Evolutionary conservation across 1,140 invertebrate genomes (phyloP).

Genomic region (Geopemphigus sp.): DNA sequence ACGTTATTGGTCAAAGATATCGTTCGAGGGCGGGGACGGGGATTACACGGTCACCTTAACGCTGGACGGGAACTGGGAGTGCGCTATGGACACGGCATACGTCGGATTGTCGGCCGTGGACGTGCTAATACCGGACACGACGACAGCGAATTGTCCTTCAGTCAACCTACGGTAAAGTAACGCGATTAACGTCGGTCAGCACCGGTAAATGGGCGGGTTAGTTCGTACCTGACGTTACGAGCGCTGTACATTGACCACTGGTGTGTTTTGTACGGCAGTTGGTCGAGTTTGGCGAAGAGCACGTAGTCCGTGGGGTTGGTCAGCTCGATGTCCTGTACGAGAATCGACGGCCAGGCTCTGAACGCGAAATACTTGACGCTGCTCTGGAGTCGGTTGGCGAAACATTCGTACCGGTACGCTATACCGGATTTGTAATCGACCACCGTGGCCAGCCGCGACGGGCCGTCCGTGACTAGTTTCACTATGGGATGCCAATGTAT

Average conservation of each 20-base stretch:
- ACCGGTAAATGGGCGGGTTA: too few species aligned
- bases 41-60: slow-evolving; percentile 24
- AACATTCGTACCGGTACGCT: slow-evolving; percentile 68
- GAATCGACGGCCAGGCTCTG: slow-evolving; percentile 69
- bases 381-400: slow-evolving; percentile 64
- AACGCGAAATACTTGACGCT: slow-evolving; percentile 76
- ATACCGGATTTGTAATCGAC: slow-evolving; percentile 69
- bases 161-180: too few species aligned
- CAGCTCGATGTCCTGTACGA: slow-evolving; percentile 77
- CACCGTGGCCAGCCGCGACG: slow-evolving; percentile 62
- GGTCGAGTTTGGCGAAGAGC: slow-evolving; percentile 25
- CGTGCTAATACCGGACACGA: slow-evolving; percentile 28
- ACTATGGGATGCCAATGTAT: slow-evolving; percentile 74
- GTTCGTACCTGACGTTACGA: slow-evolving; percentile 29
- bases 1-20: too few species aligned
- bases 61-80: neutral
- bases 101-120: slow-evolving; percentile 8
- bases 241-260: slow-evolving; percentile 41
- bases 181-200: too few species aligned
- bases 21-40: too few species aligned
- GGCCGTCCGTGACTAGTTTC: slow-evolving; percentile 59
- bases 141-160: too few species aligned
- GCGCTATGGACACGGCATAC: slow-evolving; percentile 17
- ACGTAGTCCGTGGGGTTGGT: slow-evolving; percentile 65
- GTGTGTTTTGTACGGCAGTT: slow-evolving; percentile 26